These are phyloP conservation scores for Zingel zingel DNA, from an alignment of 2,113 vertebrate genomes.

Conservation along the genomic window DNA sequence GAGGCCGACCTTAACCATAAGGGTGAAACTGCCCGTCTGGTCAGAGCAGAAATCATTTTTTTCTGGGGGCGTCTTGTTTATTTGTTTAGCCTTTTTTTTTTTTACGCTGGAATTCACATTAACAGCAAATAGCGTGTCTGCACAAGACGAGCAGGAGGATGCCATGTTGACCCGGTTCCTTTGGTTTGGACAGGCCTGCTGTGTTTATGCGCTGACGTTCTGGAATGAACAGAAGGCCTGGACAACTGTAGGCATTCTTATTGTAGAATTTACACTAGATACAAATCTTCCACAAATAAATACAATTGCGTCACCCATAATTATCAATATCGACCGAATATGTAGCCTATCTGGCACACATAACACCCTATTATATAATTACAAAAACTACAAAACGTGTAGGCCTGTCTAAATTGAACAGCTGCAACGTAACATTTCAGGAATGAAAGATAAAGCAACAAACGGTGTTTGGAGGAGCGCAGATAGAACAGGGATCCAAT, in stretches of 20 bases:
- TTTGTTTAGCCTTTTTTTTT: conserved; percentile 11
- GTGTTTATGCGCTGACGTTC: conserved; percentile 10
- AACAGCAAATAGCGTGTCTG: neutral
- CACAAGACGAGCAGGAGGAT: neutral
- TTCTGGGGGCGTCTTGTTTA: neutral
- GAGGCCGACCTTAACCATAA: neutral
- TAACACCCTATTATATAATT: neutral
- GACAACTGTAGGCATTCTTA: neutral
- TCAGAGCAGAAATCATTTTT: neutral
- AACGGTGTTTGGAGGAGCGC: neutral
- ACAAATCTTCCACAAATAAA: neutral
- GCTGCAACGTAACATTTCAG: neutral
- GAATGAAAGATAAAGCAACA: neutral
- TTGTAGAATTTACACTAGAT: neutral
- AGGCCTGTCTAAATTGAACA: neutral
- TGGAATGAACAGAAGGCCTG: conserved; percentile 10
- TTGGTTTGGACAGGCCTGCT: conserved; percentile 18
- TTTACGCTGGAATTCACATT: neutral
- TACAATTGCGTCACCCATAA: no score
- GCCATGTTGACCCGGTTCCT: conserved; percentile 30
- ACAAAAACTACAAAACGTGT: neutral
- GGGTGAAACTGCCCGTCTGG: neutral
- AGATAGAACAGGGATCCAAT: conserved; percentile 48
- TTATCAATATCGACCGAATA: no score
- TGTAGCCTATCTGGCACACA: neutral